Evolutionary conservation across 2,113 vertebrate species (phyloP).

Genomic region (Psittacus erithacus): DNA sequence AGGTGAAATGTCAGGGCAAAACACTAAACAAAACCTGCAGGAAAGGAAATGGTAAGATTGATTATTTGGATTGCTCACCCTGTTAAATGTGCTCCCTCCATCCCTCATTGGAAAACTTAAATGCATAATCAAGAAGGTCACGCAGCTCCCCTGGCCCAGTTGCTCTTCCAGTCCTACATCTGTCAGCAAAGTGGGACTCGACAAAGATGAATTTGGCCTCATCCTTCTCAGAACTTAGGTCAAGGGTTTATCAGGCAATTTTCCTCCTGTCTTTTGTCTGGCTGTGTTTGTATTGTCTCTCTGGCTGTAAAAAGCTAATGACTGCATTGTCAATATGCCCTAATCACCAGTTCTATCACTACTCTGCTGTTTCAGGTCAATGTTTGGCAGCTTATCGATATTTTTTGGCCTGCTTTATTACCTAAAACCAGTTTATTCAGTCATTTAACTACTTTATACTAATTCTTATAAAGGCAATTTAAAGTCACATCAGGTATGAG

Average conservation of each 20-base stretch:
- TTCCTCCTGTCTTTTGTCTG: background rate
- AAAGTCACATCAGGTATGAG: background rate
- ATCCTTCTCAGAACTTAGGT: background rate
- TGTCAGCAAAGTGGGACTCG: background rate
- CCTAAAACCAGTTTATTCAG: background rate
- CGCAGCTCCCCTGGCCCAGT: background rate
- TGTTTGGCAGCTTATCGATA: background rate
- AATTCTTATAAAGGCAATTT: background rate
- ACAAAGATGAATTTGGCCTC: background rate
- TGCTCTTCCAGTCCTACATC: background rate
- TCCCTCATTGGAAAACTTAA: background rate
- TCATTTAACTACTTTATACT: background rate
- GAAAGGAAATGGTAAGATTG: slow-evolving; percentile 78
- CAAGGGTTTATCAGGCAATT: background rate
- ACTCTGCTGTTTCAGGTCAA: background rate
- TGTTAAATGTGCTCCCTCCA: background rate
- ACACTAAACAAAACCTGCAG: slow-evolving; percentile 70
- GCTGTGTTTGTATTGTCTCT: background rate
- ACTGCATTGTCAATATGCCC: background rate
- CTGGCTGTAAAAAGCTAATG: background rate
- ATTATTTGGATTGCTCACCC: background rate
- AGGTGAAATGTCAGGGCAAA: slow-evolving; percentile 81
- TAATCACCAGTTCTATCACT: background rate
- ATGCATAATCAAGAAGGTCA: background rate
- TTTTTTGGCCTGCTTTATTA: background rate